Evolutionary conservation across 1,140 invertebrate species (phyloP), one percentile per base, ranked within the genome.

Genomic region (Heliothis virescens): DNA sequence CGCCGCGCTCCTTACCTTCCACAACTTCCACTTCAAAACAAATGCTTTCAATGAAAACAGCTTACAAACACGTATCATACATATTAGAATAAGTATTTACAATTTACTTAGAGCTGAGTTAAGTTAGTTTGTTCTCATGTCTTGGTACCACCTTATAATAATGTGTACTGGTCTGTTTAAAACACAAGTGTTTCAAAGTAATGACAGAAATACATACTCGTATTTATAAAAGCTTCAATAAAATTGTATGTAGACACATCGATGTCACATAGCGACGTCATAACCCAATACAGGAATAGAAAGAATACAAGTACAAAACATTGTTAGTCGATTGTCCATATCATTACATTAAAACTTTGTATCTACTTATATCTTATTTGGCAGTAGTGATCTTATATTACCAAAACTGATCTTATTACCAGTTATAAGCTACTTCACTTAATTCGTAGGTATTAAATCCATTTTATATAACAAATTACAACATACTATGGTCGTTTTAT

Each of bases 261-360:
- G 80, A 77, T 65, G 77, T 79, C 81, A 84, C 81, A 76, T 73
- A 82, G 80, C 79, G 48, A 83, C 67, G 52, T 50, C 26, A 13
- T 57, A 75, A 60, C 55, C 53, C 41, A 75, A 75, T 65, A 41
- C 26, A 18, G 59, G 63, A 83, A 82, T 84, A 85, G 85, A 89
- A 91, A 86, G 84, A 85, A 87, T 91, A 85, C 86, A 89, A 90
- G 90, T 92, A 92, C 83, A 93, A 92, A 91, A 91, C 83, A 85
- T 87, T 29, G 57, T 89, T 86, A 80, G 82, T 91, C 84, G 87
- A 86, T 91, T 67, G 69, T 79, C 69, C 57, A 91, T 86, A 67
- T 77, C n/a, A 86, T 90, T 89, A 92, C 87, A 92, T 91, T 90
- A 91, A 93, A 92, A 91, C 87, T 88, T 90, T 85, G 93, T 92